phyloP scores from a whole-genome alignment of 2,113 vertebrate species.

The Monopterus albus region DNA sequence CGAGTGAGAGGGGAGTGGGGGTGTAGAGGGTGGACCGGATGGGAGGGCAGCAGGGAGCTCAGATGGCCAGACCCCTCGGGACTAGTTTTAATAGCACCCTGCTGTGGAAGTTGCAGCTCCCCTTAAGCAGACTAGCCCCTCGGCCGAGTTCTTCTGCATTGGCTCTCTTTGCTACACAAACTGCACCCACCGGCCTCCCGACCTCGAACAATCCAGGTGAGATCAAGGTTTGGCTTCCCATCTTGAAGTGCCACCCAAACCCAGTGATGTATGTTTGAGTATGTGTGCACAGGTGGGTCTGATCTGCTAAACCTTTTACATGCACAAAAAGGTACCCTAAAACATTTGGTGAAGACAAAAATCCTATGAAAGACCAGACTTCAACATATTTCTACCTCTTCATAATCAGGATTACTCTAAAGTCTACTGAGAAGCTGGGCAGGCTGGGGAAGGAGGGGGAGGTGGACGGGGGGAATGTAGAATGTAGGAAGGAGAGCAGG shows the following conservation, averaged over 20 bases:
- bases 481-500: conserved; percentile 8
- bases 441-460: conserved; percentile 26
- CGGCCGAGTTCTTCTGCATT: conserved; percentile 40
- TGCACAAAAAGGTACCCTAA: conserved; percentile 81
- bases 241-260: conserved; percentile 10
- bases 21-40: conserved; percentile 20
- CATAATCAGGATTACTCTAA: conserved; percentile 79
- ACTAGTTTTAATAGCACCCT: conserved; percentile 85
- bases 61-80: conserved; percentile 49
- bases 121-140: conserved; percentile 85
- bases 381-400: conserved; percentile 79
- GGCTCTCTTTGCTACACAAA: conserved; percentile 31
- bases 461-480: neutral
- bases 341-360: conserved; percentile 79
- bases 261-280: conserved; percentile 3
- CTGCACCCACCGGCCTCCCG: neutral
- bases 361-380: conserved; percentile 74
- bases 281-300: conserved; percentile 32
- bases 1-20: neutral
- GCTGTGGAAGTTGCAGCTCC: conserved; percentile 86
- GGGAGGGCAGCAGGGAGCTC: conserved; percentile 27
- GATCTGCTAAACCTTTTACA: conserved; percentile 75
- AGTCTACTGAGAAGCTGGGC: conserved; percentile 77
- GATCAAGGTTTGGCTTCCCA: neutral
- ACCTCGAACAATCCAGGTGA: conserved; percentile 17